A percentile compares a stretch with the other conserved stretches of the same genome.
Evolutionary conservation across 1,140 invertebrate species (phyloP).

Genomic region (Drosophila ohnishii): DNA sequence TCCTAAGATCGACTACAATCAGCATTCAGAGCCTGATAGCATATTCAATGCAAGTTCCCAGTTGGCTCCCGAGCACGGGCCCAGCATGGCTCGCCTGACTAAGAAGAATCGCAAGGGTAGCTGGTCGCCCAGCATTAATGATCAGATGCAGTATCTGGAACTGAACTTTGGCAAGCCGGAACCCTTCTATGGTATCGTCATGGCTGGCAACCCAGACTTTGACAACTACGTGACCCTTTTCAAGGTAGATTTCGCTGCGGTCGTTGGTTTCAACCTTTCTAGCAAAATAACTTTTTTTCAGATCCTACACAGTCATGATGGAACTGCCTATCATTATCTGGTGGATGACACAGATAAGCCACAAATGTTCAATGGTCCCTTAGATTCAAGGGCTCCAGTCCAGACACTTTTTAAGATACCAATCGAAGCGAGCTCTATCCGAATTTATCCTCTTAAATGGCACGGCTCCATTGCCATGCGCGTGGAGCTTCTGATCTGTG

Average conservation of each 20-base stretch:
- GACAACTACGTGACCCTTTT: slow-evolving; percentile 91
- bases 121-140: slow-evolving; percentile 86
- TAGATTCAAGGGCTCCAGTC: slow-evolving; percentile 85
- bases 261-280: neutral
- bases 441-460: slow-evolving; percentile 90
- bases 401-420: slow-evolving; percentile 87
- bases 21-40: slow-evolving; percentile 84
- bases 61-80: slow-evolving; percentile 83
- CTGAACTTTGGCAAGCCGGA: slow-evolving; percentile 86
- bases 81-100: slow-evolving; percentile 84
- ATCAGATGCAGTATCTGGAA: slow-evolving; percentile 88
- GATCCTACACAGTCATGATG: slow-evolving; percentile 88
- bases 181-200: slow-evolving; percentile 88
- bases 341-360: slow-evolving; percentile 72
- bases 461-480: slow-evolving; percentile 88
- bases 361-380: slow-evolving; percentile 89
- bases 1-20: slow-evolving; percentile 84
- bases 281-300: slow-evolving; percentile 15
- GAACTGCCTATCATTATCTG: slow-evolving; percentile 85
- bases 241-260: slow-evolving; percentile 71
- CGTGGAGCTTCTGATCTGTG: slow-evolving; percentile 90
- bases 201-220: slow-evolving; percentile 87
- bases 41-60: slow-evolving; percentile 86
- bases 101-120: slow-evolving; percentile 83
- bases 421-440: slow-evolving; percentile 88